Evolutionary conservation across 1,140 invertebrate genomes (phyloP).

Genomic region (Conus betulinus): DNA sequence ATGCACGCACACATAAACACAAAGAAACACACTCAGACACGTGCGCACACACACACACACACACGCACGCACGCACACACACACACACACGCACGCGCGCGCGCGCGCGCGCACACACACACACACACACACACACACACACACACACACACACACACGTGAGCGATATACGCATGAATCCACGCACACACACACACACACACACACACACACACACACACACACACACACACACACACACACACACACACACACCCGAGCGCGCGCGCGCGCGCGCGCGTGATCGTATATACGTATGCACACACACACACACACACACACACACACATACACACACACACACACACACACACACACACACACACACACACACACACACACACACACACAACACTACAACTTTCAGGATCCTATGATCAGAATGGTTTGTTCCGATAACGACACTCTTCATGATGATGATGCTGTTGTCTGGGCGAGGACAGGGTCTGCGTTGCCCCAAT

Average conservation of each 20-base stretch:
- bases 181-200: constrained; percentile 3
- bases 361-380: no score
- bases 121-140: constrained; percentile 18
- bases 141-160: neutral
- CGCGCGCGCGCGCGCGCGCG: no score
- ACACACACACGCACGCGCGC: neutral
- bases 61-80: neutral
- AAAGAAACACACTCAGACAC: no score
- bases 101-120: neutral
- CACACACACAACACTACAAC: no score
- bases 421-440: no score
- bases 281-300: neutral
- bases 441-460: no score
- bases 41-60: neutral
- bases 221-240: neutral
- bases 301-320: neutral
- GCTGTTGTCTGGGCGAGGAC: no score
- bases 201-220: no score
- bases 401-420: no score
- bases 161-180: no score
- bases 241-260: neutral
- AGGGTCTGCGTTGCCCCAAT: neutral
- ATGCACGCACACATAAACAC: no score
- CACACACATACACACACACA: neutral
- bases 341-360: no score